These are phyloP conservation scores for Psophia crepitans DNA, from an alignment of 2,113 vertebrate genomes.

Conservation along the genomic window DNA sequence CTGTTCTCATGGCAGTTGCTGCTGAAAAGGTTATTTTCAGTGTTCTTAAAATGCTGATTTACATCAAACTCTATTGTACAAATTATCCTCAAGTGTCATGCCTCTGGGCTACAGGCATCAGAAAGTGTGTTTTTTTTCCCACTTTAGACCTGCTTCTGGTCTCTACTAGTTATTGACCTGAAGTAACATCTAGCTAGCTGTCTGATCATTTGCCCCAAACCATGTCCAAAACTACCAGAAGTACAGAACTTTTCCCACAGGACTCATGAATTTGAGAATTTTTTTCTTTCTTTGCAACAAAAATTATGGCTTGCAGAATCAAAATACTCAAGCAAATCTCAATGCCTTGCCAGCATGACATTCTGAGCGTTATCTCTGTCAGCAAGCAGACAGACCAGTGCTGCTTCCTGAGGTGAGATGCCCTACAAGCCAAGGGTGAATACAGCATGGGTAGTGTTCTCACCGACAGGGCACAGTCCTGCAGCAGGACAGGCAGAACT, in stretches of 20 bases:
- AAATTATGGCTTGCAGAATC: neutral
- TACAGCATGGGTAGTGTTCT: rapidly evolving
- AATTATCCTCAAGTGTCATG: rapidly evolving
- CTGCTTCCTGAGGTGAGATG: neutral
- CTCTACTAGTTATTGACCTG: neutral
- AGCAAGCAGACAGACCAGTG: rapidly evolving
- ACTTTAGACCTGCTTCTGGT: neutral
- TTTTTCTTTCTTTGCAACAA: neutral
- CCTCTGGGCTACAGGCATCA: neutral
- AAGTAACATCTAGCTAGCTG: neutral
- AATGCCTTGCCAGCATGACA: rapidly evolving
- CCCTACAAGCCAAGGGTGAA: neutral
- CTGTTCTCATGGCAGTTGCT: neutral
- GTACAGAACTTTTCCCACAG: neutral
- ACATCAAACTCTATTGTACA: neutral
- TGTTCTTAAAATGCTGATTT: neutral
- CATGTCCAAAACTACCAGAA: neutral
- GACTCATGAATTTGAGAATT: neutral
- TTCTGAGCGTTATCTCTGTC: too few species aligned
- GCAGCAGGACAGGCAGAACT: neutral
- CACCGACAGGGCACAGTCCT: rapidly evolving
- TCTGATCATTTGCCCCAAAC: neutral
- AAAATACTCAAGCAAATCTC: neutral
- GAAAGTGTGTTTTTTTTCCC: neutral
- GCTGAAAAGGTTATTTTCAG: neutral